phyloP scores from a whole-genome alignment of 1,140 invertebrate genomes.

The Aphidius ervi region DNA sequence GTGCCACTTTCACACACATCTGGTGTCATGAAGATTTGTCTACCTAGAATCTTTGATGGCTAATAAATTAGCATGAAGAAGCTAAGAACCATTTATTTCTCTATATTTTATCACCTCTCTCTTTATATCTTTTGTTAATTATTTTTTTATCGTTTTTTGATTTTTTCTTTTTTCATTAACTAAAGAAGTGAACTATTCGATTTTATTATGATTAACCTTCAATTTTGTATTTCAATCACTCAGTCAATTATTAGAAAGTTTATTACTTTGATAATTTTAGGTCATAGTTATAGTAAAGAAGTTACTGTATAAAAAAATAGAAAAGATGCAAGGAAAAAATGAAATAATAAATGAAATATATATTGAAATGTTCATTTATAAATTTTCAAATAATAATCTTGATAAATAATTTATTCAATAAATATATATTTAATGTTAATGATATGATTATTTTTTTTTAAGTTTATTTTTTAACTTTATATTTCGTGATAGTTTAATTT shows the following conservation, averaged over 20 bases:
- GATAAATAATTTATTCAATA: background rate
- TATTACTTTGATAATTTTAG: conserved; percentile 24
- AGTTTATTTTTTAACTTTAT: no score
- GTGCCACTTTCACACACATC: conserved; percentile 38
- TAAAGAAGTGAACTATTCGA: no score
- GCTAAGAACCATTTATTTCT: background rate
- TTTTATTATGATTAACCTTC: no score
- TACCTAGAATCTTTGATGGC: conserved; percentile 11
- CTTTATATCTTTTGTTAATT: background rate
- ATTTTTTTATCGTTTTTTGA: background rate
- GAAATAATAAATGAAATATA: no score
- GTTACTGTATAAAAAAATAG: no score
- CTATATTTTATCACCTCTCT: background rate
- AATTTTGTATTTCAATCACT: background rate
- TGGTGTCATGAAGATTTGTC: conserved; percentile 35
- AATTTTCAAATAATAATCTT: background rate
- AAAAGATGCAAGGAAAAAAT: background rate
- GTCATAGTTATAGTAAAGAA: conserved; percentile 13
- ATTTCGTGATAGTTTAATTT: no score
- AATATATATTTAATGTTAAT: background rate
- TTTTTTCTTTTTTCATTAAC: background rate
- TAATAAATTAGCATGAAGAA: conserved; percentile 18
- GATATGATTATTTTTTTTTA: no score
- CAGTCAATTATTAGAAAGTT: conserved; percentile 23
- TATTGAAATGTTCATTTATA: background rate